These are phyloP conservation scores for Leptinotarsa tumamoca DNA, from an alignment of 2,888 invertebrate genomes.

Conservation along the genomic window DNA sequence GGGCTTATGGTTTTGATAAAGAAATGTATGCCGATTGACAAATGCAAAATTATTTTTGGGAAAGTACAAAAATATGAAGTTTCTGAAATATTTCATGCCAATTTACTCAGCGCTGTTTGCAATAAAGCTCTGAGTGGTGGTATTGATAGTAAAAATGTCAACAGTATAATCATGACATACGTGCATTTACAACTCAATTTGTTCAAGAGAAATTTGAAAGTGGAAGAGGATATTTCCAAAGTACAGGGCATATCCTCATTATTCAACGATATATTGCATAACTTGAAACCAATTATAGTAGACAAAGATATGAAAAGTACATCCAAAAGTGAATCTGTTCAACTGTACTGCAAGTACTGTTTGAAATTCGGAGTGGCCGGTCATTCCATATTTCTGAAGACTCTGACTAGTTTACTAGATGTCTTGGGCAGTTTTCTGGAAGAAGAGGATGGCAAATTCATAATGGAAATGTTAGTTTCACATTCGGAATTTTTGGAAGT, in stretches of 20 bases:
- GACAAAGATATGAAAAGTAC: conserved; percentile 42
- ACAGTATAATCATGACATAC: conserved; percentile 70
- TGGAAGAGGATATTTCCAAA: conserved; percentile 48
- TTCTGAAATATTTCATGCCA: conserved; percentile 71
- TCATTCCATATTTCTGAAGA: conserved; percentile 57
- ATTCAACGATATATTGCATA: conserved; percentile 49
- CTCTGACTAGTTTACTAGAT: conserved; percentile 71
- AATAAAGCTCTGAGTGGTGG: conserved; percentile 65
- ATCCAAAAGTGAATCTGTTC: conserved; percentile 69
- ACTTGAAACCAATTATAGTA: conserved; percentile 36
- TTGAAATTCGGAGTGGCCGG: conserved; percentile 74
- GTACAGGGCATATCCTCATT: conserved; percentile 46
- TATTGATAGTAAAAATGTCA: conserved; percentile 65
- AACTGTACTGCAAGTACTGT: conserved; percentile 73
- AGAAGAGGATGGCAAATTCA: conserved; percentile 67
- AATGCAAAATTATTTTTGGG: conserved; percentile 70
- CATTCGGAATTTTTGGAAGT: conserved; percentile 84
- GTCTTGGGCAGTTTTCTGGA: conserved; percentile 68
- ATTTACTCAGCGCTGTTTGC: conserved; percentile 70
- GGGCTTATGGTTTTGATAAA: conserved; percentile 73
- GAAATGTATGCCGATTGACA: conserved; percentile 71
- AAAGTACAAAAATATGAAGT: conserved; percentile 76
- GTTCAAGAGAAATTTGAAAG: conserved; percentile 65
- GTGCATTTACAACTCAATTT: conserved; percentile 69
- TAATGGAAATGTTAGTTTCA: conserved; percentile 81